Evolutionary conservation across 1,140 invertebrate genomes (phyloP).

Genomic region (Drosophila carrolli): DNA sequence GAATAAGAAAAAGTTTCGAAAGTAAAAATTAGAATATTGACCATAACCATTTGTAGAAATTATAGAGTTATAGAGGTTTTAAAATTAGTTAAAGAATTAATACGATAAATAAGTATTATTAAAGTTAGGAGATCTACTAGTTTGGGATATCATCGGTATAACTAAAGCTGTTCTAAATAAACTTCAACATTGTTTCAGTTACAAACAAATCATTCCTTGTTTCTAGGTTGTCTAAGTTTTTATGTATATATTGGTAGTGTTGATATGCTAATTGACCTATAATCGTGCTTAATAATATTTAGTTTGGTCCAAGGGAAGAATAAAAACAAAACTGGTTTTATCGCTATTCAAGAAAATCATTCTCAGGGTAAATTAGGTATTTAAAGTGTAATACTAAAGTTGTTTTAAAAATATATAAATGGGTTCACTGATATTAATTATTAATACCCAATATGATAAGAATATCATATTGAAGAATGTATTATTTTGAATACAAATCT

Average conservation of each 20-base stretch:
- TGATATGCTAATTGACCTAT: conserved; percentile 12
- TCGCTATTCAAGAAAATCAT: neutral
- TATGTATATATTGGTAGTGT: neutral
- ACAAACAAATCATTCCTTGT: conserved; percentile 4
- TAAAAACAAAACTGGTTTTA: neutral
- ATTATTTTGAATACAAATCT: too few relatives aligned
- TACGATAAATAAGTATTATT: conserved; percentile 27
- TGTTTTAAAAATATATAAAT: neutral
- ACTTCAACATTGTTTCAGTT: neutral
- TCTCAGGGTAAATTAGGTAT: neutral
- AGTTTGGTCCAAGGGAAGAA: neutral
- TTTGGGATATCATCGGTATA: neutral
- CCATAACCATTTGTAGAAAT: conserved; percentile 72
- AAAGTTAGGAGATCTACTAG: conserved; percentile 7
- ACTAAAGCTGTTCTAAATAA: conserved; percentile 8
- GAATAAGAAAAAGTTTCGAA: conserved; percentile 71
- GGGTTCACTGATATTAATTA: too few relatives aligned
- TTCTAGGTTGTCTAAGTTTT: neutral
- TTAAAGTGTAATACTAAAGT: neutral
- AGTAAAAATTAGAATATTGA: conserved; percentile 74
- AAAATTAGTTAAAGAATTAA: conserved; percentile 51
- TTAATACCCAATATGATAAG: too few relatives aligned
- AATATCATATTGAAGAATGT: too few relatives aligned
- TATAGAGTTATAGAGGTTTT: conserved; percentile 44
- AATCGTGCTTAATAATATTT: conserved; percentile 6